phyloP scores from a whole-genome alignment of 2,113 vertebrate species.

The Panthera leo region DNA sequence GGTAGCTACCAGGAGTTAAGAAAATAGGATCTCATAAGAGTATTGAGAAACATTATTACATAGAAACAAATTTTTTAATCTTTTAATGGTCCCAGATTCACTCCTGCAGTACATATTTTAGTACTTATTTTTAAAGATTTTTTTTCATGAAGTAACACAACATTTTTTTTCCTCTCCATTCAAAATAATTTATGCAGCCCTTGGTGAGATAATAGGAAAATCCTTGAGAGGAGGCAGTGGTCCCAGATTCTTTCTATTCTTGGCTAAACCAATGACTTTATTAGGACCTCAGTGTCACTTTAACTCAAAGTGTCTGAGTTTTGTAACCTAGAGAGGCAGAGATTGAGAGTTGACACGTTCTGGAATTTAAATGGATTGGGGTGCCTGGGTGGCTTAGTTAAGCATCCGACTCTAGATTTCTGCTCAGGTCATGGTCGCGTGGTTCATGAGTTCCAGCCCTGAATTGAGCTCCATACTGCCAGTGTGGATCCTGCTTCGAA shows the following conservation, averaged over 20 bases:
- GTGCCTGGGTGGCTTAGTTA: too few relatives aligned
- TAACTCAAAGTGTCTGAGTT: neutral
- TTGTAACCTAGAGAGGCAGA: neutral
- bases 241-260: neutral
- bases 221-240: neutral
- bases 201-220: neutral
- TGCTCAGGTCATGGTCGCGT: too few relatives aligned
- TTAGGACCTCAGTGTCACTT: neutral
- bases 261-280: neutral
- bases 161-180: neutral
- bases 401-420: too few relatives aligned
- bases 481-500: too few relatives aligned
- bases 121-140: neutral
- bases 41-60: neutral
- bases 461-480: too few relatives aligned
- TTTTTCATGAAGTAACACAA: neutral
- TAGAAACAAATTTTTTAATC: neutral
- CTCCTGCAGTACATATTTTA: neutral
- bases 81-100: neutral
- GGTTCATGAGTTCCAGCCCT: too few relatives aligned
- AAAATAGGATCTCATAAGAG: neutral
- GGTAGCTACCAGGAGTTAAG: conserved; percentile 43
- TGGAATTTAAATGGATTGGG: neutral
- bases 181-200: neutral
- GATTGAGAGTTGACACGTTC: neutral